A percentile compares a stretch with the other conserved stretches of the same genome.
phyloP scores from a whole-genome alignment of 37 sponge, comb jelly and placozoan species.

The Halichondria panicea region DNA sequence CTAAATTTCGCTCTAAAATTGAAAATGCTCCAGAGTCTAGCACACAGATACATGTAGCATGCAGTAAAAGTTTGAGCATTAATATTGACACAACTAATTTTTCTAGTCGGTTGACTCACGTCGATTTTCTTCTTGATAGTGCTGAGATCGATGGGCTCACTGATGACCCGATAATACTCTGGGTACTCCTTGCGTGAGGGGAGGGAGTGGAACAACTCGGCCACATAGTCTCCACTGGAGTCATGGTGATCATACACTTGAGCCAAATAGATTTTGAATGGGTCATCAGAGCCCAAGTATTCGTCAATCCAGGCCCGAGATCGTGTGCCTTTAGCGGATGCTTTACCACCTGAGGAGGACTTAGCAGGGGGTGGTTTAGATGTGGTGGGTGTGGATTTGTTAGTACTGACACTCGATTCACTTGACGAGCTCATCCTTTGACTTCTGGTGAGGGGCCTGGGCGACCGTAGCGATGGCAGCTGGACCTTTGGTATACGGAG shows the following conservation, averaged over 20 bases:
- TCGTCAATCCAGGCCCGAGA: conserved; percentile 56
- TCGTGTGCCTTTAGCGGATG: conserved; percentile 19
- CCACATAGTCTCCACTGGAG: conserved; percentile 32
- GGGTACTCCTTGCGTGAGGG: conserved; percentile 66
- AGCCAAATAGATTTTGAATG: conserved; percentile 46
- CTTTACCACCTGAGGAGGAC: not conserved
- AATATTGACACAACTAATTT: not conserved
- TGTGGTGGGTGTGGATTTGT: not conserved
- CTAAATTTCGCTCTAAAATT: no score
- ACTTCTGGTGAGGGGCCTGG: not conserved
- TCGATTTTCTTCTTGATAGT: conserved; percentile 57
- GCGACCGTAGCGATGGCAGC: not conserved
- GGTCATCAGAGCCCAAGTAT: conserved; percentile 38
- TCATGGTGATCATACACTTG: conserved; percentile 48
- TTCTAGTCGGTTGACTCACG: not conserved
- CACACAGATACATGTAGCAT: not conserved
- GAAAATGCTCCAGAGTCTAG: no score
- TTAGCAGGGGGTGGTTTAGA: not conserved
- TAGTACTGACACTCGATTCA: not conserved
- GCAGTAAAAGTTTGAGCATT: not conserved
- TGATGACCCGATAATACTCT: conserved; percentile 79
- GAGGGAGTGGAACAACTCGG: conserved; percentile 60
- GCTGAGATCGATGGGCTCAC: conserved; percentile 69
- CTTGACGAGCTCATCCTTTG: not conserved
- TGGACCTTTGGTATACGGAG: conserved; percentile 42